Conservation (phyloP, 2,797 vertebrate species). For the Alfaro cultratus region DNA sequence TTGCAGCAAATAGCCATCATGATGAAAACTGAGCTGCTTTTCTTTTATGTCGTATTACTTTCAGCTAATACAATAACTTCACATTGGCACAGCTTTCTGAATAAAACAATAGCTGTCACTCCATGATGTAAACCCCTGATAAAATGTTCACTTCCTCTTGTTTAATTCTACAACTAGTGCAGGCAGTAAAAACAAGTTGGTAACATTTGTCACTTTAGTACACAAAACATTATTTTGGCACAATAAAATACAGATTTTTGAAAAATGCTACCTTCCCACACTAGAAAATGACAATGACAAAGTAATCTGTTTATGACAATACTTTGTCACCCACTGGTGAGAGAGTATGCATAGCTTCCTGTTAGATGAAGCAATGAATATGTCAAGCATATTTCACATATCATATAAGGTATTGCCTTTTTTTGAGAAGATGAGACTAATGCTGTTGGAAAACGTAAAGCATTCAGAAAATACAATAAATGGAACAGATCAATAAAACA, state of each 20-base stretch:
- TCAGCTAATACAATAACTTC: neutral
- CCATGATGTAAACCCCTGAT: neutral
- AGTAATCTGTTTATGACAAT: neutral
- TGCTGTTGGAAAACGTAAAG: neutral
- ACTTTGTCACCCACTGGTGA: neutral
- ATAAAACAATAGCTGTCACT: neutral
- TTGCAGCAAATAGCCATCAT: neutral
- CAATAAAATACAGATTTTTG: neutral
- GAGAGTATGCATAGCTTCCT: neutral
- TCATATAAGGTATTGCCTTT: neutral
- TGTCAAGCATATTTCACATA: neutral
- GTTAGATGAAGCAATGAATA: neutral
- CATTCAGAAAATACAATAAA: neutral
- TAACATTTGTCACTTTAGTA: neutral
- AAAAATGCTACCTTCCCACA: neutral
- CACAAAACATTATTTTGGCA: neutral
- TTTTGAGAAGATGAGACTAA: neutral
- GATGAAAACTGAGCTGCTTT: neutral
- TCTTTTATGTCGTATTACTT: neutral
- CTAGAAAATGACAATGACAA: neutral
- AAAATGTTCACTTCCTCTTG: neutral
- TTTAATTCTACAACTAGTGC: neutral
- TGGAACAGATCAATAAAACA: neutral
- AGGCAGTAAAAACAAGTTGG: neutral
- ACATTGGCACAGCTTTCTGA: neutral